These are phyloP conservation scores for Caenorhabditis drosophilae DNA, from an alignment of 2,888 invertebrate genomes.

Conservation along the genomic window DNA sequence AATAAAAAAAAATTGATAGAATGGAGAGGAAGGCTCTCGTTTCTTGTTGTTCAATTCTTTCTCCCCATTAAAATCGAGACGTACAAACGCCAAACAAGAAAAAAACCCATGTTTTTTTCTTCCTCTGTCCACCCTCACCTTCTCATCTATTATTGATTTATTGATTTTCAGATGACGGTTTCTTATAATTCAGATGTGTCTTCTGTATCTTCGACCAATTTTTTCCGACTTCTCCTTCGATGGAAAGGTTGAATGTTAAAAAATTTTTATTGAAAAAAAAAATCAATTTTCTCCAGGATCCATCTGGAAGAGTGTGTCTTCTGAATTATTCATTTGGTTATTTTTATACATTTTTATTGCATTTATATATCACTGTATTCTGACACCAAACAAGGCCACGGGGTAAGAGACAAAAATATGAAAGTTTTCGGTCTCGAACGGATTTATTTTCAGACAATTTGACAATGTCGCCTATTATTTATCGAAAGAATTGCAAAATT, in stretches of 20 bases:
- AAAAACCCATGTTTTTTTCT: too few relatives aligned
- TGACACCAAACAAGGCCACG: conserved; percentile 16
- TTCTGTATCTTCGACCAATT: conserved; percentile 47
- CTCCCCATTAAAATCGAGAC: too few relatives aligned
- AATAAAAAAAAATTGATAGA: too few relatives aligned
- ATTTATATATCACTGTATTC: conserved; percentile 40
- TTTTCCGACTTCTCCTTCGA: conserved; percentile 53
- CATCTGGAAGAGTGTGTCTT: conserved; percentile 57
- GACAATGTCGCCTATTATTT: conserved; percentile 37
- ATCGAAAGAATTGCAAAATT: conserved; percentile 39
- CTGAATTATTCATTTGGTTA: conserved; percentile 54
- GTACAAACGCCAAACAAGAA: too few relatives aligned
- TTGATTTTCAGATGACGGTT: conserved; percentile 55
- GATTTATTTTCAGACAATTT: conserved; percentile 39
- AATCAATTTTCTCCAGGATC: conserved; percentile 37
- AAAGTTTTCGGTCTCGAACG: not conserved
- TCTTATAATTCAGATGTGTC: conserved; percentile 61
- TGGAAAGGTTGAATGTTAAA: conserved; percentile 49
- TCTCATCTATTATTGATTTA: too few relatives aligned
- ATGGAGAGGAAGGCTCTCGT: too few relatives aligned
- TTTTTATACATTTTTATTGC: conserved; percentile 41
- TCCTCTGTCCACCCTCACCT: too few relatives aligned
- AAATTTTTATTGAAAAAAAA: not conserved
- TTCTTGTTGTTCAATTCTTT: too few relatives aligned
- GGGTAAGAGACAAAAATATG: conserved; percentile 8